Evolutionary conservation across 2,888 invertebrate genomes (phyloP), one percentile per base, ranked within the genome.

Genomic region (Pterostichus niger): DNA sequence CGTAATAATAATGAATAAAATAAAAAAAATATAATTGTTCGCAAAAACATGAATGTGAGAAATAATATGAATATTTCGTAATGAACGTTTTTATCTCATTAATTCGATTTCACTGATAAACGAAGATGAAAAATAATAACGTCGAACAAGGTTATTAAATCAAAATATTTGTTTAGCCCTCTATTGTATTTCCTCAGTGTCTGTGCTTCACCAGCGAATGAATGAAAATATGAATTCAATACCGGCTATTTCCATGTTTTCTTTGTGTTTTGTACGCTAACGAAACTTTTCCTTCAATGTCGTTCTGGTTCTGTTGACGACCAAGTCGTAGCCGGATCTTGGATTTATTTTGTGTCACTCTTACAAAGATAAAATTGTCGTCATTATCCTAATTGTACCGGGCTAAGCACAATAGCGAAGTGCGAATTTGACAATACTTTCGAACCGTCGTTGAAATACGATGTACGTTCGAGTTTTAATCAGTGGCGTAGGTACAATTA

Each of bases 301-400:
- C 17, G 35, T 52, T 54, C 54, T 17, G n/a, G 59, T 17, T 73
- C 46, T 15, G 46, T 64, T 64, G 35, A n/a, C 31, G 46, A 5
- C 46, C 46, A 46, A 15, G 13, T 40, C 24, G 44, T n/a, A 31
- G 44, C 24, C 44, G 46, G 31, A 59, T 64, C 6, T 31, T 17
- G 56, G 77, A 77, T 77, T 77, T 77, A 77, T 77, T 77, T 56
- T 17, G 71, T 9, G 40, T 9, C 10, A 44, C 15, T 13, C 6
- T 71, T 71, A 77, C 77, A 77, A 77, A 77, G 77, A 77, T 77
- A 59, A 77, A 56, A 77, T 77, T 77, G 77, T 77, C 77, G 77
- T 77, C 77, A 77, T 77, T 77, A 77, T 77, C 56, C 77, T 77
- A 77, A 77, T 77, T 77, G 77, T 35, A 35, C 77, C 9, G 77